Conservation (phyloP, 2,888 invertebrate genomes). For the Lochmaea capreae region DNA sequence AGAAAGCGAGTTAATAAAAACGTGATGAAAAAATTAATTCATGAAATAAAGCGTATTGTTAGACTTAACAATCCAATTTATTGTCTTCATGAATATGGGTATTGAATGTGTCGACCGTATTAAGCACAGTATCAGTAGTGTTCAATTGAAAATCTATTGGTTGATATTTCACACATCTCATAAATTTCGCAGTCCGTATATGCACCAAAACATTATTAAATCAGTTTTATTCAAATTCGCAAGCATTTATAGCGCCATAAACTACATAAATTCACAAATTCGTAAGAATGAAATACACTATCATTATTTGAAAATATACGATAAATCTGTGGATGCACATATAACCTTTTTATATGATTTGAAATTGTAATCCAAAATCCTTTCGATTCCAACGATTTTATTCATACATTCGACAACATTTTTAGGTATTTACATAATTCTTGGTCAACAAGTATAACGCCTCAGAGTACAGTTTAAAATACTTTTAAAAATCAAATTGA, state of each 20-base stretch:
- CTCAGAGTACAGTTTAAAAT: slow-evolving; percentile 11
- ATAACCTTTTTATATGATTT: slow-evolving; percentile 30
- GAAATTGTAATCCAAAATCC: slow-evolving; percentile 21
- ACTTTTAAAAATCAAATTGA: slow-evolving; percentile 21
- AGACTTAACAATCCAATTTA: too few relatives aligned
- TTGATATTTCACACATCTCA: slow-evolving; percentile 20
- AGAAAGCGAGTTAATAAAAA: too few relatives aligned
- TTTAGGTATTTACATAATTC: slow-evolving; percentile 27
- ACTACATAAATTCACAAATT: slow-evolving; percentile 28
- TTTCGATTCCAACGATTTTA: slow-evolving; percentile 26
- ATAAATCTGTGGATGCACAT: slow-evolving; percentile 28
- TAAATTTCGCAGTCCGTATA: slow-evolving; percentile 19
- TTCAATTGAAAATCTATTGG: slow-evolving; percentile 27
- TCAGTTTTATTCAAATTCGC: slow-evolving; percentile 30
- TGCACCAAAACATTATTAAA: slow-evolving; percentile 26
- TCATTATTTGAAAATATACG: slow-evolving; percentile 25
- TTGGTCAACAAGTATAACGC: slow-evolving; percentile 21
- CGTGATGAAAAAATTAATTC: too few relatives aligned
- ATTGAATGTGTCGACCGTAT: slow-evolving; percentile 21
- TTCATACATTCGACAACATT: slow-evolving; percentile 29
- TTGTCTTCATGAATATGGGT: background rate
- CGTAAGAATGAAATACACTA: slow-evolving; percentile 31
- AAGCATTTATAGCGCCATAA: slow-evolving; percentile 22
- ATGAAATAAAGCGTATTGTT: too few relatives aligned
- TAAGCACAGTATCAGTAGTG: slow-evolving; percentile 19